Evolutionary conservation across 2,888 invertebrate species (phyloP).

Genomic region (Tuta absoluta): DNA sequence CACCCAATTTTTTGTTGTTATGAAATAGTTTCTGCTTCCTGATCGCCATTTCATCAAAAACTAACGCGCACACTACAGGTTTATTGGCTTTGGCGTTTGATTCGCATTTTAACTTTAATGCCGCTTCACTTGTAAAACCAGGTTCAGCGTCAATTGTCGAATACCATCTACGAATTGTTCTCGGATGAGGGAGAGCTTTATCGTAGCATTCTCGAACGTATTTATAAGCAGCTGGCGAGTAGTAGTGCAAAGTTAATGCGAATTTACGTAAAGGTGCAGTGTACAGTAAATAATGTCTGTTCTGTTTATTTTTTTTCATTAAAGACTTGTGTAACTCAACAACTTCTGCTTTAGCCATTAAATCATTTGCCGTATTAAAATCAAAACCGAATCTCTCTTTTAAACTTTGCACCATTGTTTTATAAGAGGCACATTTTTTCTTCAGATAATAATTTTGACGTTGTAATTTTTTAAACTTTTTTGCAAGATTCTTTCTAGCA

Average conservation of each 20-base stretch:
- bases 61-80: slow-evolving; percentile 19
- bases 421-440: no score
- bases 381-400: no score
- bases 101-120: slow-evolving; percentile 11
- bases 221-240: slow-evolving; percentile 28
- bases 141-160: slow-evolving; percentile 22
- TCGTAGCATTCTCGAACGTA: slow-evolving; percentile 24
- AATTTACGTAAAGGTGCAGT: slow-evolving; percentile 33
- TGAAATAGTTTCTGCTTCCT: slow-evolving; percentile 33
- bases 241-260: slow-evolving; percentile 26
- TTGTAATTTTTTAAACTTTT: not conserved
- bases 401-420: no score
- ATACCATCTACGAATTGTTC: slow-evolving; percentile 27
- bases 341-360: slow-evolving; percentile 30
- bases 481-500: no score
- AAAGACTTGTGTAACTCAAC: slow-evolving; percentile 27
- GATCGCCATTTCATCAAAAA: slow-evolving; percentile 25
- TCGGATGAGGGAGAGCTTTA: slow-evolving; percentile 24
- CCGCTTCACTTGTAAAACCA: slow-evolving; percentile 17
- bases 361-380: slow-evolving; percentile 22
- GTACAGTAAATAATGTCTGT: slow-evolving; percentile 14
- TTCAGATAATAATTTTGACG: no score
- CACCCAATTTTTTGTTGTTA: slow-evolving; percentile 35
- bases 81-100: not conserved
- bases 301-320: slow-evolving; percentile 30